These are phyloP conservation scores for Argyresthia albistria DNA, from an alignment of 2,888 invertebrate genomes.

Conservation along the genomic window DNA sequence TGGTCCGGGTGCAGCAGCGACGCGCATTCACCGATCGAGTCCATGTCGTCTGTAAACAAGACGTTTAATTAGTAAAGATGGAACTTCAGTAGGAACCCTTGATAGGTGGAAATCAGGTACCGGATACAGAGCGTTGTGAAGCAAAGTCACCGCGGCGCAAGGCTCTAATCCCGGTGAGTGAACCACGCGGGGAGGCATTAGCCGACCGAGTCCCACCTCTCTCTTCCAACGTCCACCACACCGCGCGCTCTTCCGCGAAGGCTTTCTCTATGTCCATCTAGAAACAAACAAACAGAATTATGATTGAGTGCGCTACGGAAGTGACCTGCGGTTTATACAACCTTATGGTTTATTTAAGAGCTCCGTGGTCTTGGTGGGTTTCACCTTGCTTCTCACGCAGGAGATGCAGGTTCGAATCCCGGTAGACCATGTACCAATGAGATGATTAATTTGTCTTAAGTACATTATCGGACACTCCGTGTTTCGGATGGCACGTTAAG, in stretches of 20 bases:
- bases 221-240: constrained; percentile 92
- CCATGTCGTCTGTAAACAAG: constrained; percentile 73
- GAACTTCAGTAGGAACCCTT: neutral
- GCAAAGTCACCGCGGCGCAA: constrained; percentile 81
- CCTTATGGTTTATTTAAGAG: too few species aligned
- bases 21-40: constrained; percentile 82
- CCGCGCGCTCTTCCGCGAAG: constrained; percentile 88
- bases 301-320: neutral
- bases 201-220: constrained; percentile 84
- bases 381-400: too few species aligned
- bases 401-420: too few species aligned
- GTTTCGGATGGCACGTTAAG: too few species aligned
- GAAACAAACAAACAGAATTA: neutral
- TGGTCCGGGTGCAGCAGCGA: constrained; percentile 89
- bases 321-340: too few species aligned
- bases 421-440: too few species aligned
- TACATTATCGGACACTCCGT: too few species aligned
- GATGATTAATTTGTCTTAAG: too few species aligned
- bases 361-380: too few species aligned
- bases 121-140: constrained; percentile 81
- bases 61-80: neutral
- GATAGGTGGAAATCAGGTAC: constrained; percentile 27
- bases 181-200: constrained; percentile 85
- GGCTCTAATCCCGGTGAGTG: constrained; percentile 78
- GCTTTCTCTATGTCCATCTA: constrained; percentile 85